Conservation (phyloP, 2,113 vertebrate species). For the Hippocampus guttulatus region DNA sequence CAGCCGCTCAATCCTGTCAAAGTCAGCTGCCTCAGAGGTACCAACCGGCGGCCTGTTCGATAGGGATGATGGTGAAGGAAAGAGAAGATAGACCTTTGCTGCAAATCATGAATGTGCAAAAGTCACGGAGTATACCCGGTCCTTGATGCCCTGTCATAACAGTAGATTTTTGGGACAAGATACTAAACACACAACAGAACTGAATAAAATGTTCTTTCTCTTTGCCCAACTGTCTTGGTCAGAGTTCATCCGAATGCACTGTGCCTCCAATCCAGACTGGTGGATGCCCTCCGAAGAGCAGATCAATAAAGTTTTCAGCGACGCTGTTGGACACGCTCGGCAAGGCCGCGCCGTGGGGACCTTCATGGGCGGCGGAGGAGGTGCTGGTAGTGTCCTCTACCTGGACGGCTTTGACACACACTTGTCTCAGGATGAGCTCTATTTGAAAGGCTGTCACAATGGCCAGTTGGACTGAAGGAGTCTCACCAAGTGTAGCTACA, state of each 20-base stretch:
- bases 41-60: no score
- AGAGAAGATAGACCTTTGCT: background rate
- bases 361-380: slow-evolving; percentile 75
- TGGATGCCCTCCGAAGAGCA: slow-evolving; percentile 99
- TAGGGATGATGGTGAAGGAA: no score
- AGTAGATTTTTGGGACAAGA: background rate
- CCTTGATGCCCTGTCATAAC: background rate
- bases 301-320: slow-evolving; percentile 98
- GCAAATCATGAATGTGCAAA: background rate
- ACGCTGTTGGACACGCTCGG: slow-evolving; percentile 92
- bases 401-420: slow-evolving; percentile 87
- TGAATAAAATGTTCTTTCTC: background rate
- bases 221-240: slow-evolving; percentile 15
- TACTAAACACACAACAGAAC: background rate
- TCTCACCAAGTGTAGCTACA: slow-evolving; percentile 51
- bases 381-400: slow-evolving; percentile 79
- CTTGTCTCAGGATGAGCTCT: slow-evolving; percentile 82
- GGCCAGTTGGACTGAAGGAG: slow-evolving; percentile 80
- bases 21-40: slow-evolving; percentile 99
- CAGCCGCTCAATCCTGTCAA: slow-evolving; percentile 97
- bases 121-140: background rate
- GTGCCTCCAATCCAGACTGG: slow-evolving; percentile 97
- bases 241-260: slow-evolving; percentile 99
- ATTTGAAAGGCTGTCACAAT: slow-evolving; percentile 80
- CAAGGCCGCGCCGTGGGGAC: slow-evolving; percentile 93